These are phyloP conservation scores for Apamea anceps DNA, from an alignment of 2,888 invertebrate genomes.

Conservation along the genomic window DNA sequence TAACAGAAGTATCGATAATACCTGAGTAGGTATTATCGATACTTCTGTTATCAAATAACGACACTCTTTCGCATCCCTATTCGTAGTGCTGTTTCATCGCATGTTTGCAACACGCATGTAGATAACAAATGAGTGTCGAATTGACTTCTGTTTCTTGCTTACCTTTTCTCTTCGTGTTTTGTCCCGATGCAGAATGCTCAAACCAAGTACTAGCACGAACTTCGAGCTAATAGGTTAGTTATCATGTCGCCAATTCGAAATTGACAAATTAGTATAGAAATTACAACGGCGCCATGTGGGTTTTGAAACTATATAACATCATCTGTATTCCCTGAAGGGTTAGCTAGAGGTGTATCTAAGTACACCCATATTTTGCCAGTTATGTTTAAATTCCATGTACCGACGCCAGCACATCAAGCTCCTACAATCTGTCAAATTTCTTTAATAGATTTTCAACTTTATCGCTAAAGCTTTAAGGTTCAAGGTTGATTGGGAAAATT, in stretches of 20 bases:
- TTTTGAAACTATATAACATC: too few relatives aligned
- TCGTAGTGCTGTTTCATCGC: neutral
- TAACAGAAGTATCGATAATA: neutral
- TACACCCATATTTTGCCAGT: neutral
- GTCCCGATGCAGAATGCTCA: neutral
- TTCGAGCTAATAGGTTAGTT: neutral
- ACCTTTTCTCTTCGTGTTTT: conserved; percentile 15
- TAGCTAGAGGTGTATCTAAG: neutral
- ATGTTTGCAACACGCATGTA: neutral
- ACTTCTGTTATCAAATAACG: neutral
- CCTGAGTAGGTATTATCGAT: too few relatives aligned
- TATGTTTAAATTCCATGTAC: too few relatives aligned
- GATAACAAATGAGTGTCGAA: conserved; percentile 9
- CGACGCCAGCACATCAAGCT: too few relatives aligned
- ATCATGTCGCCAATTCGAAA: neutral
- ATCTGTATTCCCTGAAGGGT: neutral
- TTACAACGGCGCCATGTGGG: too few relatives aligned
- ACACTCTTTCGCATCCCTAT: neutral
- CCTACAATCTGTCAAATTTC: too few relatives aligned
- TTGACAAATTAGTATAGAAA: too few relatives aligned
- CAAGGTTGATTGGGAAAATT: too few relatives aligned
- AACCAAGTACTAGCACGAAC: neutral
- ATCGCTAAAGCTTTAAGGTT: too few relatives aligned
- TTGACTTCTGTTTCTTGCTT: neutral
- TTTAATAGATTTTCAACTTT: too few relatives aligned